Evolutionary conservation across 2,113 vertebrate genomes (phyloP), one percentile per base, ranked within the genome.

Genomic region (Channa maculata): DNA sequence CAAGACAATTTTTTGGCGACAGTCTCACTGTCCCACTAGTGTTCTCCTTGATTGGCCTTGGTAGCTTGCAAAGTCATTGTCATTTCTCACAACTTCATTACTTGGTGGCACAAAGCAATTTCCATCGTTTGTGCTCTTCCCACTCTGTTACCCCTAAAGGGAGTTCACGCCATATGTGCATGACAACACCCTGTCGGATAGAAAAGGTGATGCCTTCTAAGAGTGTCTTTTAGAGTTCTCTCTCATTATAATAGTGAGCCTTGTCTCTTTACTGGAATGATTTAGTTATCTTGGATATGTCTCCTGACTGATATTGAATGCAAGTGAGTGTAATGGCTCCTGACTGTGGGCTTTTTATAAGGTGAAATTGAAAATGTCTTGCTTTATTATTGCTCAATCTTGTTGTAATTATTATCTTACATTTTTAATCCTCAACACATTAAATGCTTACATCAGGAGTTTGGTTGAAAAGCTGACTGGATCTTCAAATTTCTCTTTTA

Each of bases 11-110:
- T 89, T 90, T 87, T 84, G 79, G 86, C 77, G 58, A 65, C 58
- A 51, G 67, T 52, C 70, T 82, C 43, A 5, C 51, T 57, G 79
- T 90, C 90, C 90, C 88, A 75, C 66, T 63, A 68, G 84, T 85
- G 79, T 76, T 87, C 75, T 78, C 79, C 80, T 85, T 90, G 86
- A 90, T 90, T 89, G 90, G 90, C 91, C 90, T 90, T 88, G 86
- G 87, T 90, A 65, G 72, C 87, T 88, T 45, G 65, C 83, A 88
- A 90, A 86, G 88, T 88, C 88, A 85, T 82, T 86, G 86, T 91
- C 88, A 90, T 93, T 89, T 84, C 82, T 93, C 86, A 91, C 84
- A 78, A 89, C 84, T 92, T 91, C 85, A 91, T 91, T 90, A 89
- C 86, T 89, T 83, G 77, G 75, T 86, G 86, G 86, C 91, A 89